phyloP scores from a whole-genome alignment of 2,797 vertebrate genomes.

The Peromyscus nudipes region DNA sequence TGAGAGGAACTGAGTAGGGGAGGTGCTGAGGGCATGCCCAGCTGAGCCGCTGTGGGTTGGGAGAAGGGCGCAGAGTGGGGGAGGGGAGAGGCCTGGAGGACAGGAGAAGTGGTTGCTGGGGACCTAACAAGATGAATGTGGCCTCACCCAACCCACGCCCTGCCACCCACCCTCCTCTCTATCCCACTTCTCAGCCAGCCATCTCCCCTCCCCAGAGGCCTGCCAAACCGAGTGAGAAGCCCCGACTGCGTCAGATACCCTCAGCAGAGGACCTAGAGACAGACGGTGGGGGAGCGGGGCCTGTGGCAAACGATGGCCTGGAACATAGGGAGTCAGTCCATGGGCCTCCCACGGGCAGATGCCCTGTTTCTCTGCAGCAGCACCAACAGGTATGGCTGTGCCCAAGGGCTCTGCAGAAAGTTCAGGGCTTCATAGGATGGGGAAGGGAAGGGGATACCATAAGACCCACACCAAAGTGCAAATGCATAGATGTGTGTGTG shows the following conservation, averaged over 20 bases:
- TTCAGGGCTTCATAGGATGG: not conserved
- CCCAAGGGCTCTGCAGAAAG: not conserved
- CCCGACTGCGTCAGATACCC: slow-evolving; percentile 95
- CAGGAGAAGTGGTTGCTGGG: not conserved
- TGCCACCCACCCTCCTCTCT: not conserved
- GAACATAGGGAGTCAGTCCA: slow-evolving; percentile 67
- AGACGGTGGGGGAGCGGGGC: slow-evolving; percentile 89
- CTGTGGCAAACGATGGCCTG: slow-evolving; percentile 85
- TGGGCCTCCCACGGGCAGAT: slow-evolving; percentile 79
- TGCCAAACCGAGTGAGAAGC: slow-evolving; percentile 95
- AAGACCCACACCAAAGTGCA: not conserved
- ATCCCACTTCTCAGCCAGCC: not conserved
- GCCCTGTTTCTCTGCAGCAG: slow-evolving; percentile 84
- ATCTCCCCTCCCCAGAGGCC: slow-evolving; percentile 85
- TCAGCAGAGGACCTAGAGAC: slow-evolving; percentile 97
- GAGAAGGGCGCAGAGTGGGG: not conserved
- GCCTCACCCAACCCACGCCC: not conserved
- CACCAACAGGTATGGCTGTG: slow-evolving; percentile 78
- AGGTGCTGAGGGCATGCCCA: not conserved
- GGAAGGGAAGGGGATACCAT: not conserved
- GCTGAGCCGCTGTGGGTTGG: not conserved
- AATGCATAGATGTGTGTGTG: accelerated
- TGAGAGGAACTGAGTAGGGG: slow-evolving; percentile 75
- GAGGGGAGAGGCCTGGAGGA: not conserved
- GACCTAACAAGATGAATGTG: not conserved